Conservation (phyloP, 2,888 invertebrate genomes). For the Heteromyza rotundicornis region DNA sequence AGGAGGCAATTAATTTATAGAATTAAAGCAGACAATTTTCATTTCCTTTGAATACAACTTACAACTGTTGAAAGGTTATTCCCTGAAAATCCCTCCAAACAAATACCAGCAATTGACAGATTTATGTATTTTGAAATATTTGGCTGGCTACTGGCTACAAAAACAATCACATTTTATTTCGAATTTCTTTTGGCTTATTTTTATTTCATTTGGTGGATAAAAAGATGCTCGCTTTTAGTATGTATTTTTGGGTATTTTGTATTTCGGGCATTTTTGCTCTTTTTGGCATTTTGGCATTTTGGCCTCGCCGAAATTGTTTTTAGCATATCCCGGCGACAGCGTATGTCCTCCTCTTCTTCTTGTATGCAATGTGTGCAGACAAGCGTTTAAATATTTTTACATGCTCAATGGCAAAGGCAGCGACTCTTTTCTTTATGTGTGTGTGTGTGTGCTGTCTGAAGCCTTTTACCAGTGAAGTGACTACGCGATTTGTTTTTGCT, state of each 20-base stretch:
- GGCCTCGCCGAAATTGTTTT: constrained; percentile 43
- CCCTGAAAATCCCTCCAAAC: neutral
- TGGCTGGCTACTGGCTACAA: constrained; percentile 41
- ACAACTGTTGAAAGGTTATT: neutral
- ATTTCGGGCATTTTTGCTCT: too few relatives aligned
- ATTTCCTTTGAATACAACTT: too few relatives aligned
- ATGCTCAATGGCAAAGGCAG: constrained; percentile 40
- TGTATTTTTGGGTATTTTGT: too few relatives aligned
- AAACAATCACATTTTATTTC: constrained; percentile 51
- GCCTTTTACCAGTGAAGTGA: neutral
- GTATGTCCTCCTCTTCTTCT: neutral
- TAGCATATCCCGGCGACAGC: constrained; percentile 7
- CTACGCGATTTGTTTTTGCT: neutral
- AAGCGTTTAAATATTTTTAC: constrained; percentile 50
- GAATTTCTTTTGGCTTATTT: constrained; percentile 13
- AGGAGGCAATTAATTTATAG: neutral
- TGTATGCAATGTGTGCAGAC: constrained; percentile 28
- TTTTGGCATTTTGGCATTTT: constrained; percentile 42
- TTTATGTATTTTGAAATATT: constrained; percentile 48
- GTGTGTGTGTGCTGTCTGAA: neutral
- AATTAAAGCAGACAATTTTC: neutral
- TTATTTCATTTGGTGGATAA: constrained; percentile 28
- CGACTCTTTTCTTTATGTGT: neutral
- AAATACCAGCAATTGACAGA: constrained; percentile 27
- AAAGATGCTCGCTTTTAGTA: too few relatives aligned